Evolutionary conservation across 2,888 invertebrate species (phyloP).

Genomic region (Drosophila atripex): DNA sequence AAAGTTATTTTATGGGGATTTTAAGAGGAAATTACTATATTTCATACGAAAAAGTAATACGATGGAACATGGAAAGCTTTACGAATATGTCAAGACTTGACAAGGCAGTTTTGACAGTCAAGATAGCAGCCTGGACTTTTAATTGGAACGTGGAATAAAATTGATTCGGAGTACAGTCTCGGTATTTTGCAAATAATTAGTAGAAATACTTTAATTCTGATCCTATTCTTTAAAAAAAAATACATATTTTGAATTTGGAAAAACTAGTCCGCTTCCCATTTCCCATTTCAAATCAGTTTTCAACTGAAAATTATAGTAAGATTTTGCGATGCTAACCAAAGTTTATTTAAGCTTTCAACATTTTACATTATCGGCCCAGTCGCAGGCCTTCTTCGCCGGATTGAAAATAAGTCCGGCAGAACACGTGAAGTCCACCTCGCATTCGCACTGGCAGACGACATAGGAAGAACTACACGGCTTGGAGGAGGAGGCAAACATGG

Average conservation of each 20-base stretch:
- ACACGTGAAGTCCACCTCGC: slow-evolving; percentile 65
- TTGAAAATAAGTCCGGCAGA: slow-evolving; percentile 56
- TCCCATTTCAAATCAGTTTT: not conserved
- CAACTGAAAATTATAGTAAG: not conserved
- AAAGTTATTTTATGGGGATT: too few species aligned
- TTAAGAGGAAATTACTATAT: too few species aligned
- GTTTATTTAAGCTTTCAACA: slow-evolving; percentile 57
- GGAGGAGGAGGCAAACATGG: slow-evolving; percentile 23
- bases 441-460: slow-evolving; percentile 76
- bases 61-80: not conserved
- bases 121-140: not conserved
- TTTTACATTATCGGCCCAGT: slow-evolving; percentile 62
- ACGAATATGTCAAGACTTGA: too few species aligned
- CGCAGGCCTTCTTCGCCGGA: slow-evolving; percentile 46
- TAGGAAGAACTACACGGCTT: slow-evolving; percentile 53
- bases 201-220: not conserved
- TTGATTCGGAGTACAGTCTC: not conserved
- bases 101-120: not conserved
- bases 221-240: too few species aligned
- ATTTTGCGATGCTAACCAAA: slow-evolving; percentile 4
- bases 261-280: not conserved
- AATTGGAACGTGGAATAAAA: not conserved
- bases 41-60: too few species aligned
- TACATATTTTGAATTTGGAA: not conserved
- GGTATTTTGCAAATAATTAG: not conserved